These are phyloP conservation scores for Eupithecia tripunctaria DNA, from an alignment of 2,888 invertebrate genomes.

Conservation along the genomic window DNA sequence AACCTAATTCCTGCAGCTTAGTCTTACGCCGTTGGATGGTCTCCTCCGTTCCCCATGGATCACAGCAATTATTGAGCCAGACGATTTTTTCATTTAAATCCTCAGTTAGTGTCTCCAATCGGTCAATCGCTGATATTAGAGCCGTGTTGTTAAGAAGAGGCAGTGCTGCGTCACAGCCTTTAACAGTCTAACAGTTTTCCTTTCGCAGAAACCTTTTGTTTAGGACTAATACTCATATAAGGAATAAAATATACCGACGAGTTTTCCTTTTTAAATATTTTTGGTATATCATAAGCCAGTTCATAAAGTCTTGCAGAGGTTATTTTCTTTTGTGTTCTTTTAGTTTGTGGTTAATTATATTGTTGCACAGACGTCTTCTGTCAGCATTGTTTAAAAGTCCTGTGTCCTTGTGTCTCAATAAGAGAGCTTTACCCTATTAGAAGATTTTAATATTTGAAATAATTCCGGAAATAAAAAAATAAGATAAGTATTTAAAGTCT, in stretches of 20 bases:
- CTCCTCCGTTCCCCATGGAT: too few relatives aligned
- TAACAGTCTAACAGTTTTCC: too few relatives aligned
- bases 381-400: constrained; percentile 16
- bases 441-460: constrained; percentile 16
- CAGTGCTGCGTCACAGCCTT: too few relatives aligned
- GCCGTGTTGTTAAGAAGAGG: too few relatives aligned
- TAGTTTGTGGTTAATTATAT: constrained; percentile 9
- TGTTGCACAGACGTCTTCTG: constrained; percentile 12
- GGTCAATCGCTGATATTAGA: too few relatives aligned
- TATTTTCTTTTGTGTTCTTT: constrained; percentile 12
- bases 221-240: constrained; percentile 7
- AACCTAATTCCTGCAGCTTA: too few relatives aligned
- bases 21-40: too few relatives aligned
- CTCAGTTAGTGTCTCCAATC: too few relatives aligned
- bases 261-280: constrained; percentile 8
- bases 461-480: constrained; percentile 17
- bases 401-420: constrained; percentile 14
- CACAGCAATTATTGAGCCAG: too few relatives aligned
- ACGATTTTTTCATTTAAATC: too few relatives aligned
- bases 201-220: constrained; percentile 1
- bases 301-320: constrained; percentile 7
- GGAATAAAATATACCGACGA: constrained; percentile 7
- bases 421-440: constrained; percentile 5
- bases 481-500: too few relatives aligned
- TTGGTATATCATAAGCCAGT: constrained; percentile 16